These are phyloP conservation scores for Chaetodon auriga DNA, from an alignment of 2,113 vertebrate species.

Conservation along the genomic window DNA sequence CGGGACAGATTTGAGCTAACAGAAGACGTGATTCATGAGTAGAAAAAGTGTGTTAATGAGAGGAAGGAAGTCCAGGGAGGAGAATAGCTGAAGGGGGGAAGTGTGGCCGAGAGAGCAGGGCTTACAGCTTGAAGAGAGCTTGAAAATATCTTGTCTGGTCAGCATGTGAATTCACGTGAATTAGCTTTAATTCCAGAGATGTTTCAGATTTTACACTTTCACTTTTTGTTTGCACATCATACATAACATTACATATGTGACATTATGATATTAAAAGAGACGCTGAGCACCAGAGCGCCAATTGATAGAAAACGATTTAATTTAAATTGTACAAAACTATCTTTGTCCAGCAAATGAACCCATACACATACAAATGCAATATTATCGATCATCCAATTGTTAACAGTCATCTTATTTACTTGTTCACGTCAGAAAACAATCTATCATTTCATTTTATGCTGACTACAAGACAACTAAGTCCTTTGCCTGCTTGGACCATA, in stretches of 20 bases:
- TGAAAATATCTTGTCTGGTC: neutral
- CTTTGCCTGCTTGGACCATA: slow-evolving; percentile 81
- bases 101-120: neutral
- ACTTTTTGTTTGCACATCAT: neutral
- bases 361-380: slow-evolving; percentile 60
- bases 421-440: slow-evolving; percentile 26
- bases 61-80: slow-evolving; percentile 76
- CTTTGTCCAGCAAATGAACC: slow-evolving; percentile 87
- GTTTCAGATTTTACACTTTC: neutral
- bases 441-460: slow-evolving; percentile 28
- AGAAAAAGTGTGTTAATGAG: slow-evolving; percentile 60
- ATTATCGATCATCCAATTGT: slow-evolving; percentile 57
- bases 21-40: slow-evolving; percentile 65
- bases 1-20: slow-evolving; percentile 3
- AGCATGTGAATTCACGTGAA: neutral
- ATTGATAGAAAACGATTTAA: slow-evolving; percentile 76
- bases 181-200: neutral
- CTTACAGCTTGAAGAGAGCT: too few species aligned
- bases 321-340: slow-evolving; percentile 79
- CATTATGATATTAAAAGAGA: slow-evolving; percentile 28
- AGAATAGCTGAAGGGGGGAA: slow-evolving; percentile 51
- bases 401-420: slow-evolving; percentile 56
- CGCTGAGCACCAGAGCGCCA: slow-evolving; percentile 42
- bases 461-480: slow-evolving; percentile 66
- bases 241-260: neutral